These are phyloP conservation scores for Vombatus ursinus DNA, from an alignment of 2,113 vertebrate genomes.

Conservation along the genomic window DNA sequence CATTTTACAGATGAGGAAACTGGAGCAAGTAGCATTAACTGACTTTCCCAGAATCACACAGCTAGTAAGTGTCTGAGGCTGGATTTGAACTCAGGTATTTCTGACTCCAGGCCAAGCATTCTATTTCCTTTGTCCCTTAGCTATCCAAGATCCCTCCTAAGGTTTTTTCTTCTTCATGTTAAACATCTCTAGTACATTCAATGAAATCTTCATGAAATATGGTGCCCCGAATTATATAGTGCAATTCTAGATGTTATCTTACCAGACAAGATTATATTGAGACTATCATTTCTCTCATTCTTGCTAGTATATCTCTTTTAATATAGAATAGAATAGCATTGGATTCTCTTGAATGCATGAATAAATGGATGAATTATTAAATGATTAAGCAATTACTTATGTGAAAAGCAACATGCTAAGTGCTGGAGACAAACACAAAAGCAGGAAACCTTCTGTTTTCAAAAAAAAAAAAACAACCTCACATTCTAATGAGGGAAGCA, in stretches of 20 bases:
- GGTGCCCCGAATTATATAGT: background rate
- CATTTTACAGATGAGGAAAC: no score
- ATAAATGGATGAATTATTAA: background rate
- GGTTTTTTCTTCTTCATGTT: background rate
- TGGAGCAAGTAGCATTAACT: no score
- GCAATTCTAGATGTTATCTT: background rate
- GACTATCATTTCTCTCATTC: background rate
- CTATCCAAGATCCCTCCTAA: background rate
- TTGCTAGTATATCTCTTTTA: background rate
- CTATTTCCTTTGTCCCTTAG: no score
- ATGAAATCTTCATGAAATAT: background rate
- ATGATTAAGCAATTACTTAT: background rate
- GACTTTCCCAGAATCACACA: no score
- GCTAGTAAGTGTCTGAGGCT: no score
- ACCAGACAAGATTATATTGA: background rate
- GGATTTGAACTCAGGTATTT: no score
- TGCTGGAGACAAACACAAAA: background rate
- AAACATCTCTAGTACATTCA: background rate
- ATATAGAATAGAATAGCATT: background rate
- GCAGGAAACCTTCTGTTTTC: background rate
- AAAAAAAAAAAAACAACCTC: background rate
- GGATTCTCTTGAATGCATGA: background rate
- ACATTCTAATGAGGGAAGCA: background rate
- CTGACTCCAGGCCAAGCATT: no score
- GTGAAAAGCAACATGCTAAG: no score